A percentile compares a stretch with the other conserved stretches of the same genome.
Evolutionary conservation across 2,113 vertebrate species (phyloP).

Genomic region (Sphyrna mokarran): DNA sequence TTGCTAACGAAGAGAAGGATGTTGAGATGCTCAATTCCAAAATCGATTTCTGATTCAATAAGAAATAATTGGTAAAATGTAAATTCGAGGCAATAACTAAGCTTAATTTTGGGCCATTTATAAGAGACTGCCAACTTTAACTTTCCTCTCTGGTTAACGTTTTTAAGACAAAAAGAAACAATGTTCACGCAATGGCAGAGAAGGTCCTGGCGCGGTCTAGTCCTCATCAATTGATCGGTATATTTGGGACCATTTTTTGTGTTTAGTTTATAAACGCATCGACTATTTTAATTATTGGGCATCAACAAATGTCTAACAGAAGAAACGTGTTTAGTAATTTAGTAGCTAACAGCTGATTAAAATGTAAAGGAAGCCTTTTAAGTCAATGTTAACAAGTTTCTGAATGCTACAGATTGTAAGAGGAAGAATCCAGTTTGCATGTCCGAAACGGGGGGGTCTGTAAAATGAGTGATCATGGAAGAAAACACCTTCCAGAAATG

Average conservation of each 20-base stretch:
- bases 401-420: neutral
- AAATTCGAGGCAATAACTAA: neutral
- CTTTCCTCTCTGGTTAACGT: neutral
- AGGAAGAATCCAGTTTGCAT: neutral
- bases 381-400: neutral
- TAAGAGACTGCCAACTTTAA: neutral
- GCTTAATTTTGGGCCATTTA: neutral
- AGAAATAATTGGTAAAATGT: neutral
- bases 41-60: neutral
- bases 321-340: neutral
- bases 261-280: neutral
- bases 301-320: neutral
- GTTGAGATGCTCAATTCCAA: neutral
- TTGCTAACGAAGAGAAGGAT: neutral
- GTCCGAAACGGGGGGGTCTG: neutral
- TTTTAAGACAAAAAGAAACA: neutral
- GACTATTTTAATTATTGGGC: neutral
- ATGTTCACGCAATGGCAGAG: neutral
- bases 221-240: neutral
- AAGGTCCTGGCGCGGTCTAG: too few relatives aligned
- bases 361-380: neutral
- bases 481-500: neutral
- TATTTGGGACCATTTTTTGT: neutral
- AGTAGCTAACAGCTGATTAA: neutral
- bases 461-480: neutral